These are phyloP conservation scores for Xerus rutilus DNA, from an alignment of 2,797 vertebrate genomes.

Conservation along the genomic window DNA sequence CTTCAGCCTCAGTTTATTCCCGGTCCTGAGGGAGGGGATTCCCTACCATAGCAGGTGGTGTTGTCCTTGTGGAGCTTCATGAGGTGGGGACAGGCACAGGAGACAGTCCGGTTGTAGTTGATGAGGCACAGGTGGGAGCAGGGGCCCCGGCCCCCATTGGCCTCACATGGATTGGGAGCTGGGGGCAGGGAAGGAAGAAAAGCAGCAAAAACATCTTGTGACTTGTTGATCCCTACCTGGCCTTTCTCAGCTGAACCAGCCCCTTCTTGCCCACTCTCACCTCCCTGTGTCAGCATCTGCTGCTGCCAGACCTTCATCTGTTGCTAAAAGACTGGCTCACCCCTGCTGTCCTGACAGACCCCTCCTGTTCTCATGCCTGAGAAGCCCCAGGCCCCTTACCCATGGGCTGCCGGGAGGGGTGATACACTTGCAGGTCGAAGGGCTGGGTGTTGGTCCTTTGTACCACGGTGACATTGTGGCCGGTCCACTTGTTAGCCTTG, in stretches of 20 bases:
- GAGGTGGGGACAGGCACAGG: constrained; percentile 98
- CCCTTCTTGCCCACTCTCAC: too few relatives aligned
- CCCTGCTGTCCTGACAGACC: neutral
- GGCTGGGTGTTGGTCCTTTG: constrained; percentile 99
- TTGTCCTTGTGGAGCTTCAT: constrained; percentile 97
- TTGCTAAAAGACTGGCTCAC: accelerated
- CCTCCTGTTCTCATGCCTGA: neutral
- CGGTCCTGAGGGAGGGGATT: neutral
- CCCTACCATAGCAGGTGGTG: constrained; percentile 94
- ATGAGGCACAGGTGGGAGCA: constrained; percentile 99
- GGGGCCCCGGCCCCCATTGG: constrained; percentile 92
- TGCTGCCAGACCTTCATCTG: neutral
- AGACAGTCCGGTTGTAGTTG: constrained; percentile 97
- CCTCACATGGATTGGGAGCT: constrained; percentile 97
- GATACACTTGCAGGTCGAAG: constrained; percentile 98
- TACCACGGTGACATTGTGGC: constrained; percentile 97
- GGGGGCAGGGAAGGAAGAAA: neutral
- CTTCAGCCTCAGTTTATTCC: neutral
- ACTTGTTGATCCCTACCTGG: neutral
- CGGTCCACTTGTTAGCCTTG: constrained; percentile 99
- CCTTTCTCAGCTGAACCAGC: neutral
- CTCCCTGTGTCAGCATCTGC: neutral
- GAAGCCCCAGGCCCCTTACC: constrained; percentile 88
- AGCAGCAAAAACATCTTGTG: accelerated
- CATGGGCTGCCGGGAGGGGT: constrained; percentile 97